Percentiles rank a stretch among this genome's conserved stretches.
Conservation (phyloP, 1,140 invertebrate genomes). For the Liolophura sinensis region DNA sequence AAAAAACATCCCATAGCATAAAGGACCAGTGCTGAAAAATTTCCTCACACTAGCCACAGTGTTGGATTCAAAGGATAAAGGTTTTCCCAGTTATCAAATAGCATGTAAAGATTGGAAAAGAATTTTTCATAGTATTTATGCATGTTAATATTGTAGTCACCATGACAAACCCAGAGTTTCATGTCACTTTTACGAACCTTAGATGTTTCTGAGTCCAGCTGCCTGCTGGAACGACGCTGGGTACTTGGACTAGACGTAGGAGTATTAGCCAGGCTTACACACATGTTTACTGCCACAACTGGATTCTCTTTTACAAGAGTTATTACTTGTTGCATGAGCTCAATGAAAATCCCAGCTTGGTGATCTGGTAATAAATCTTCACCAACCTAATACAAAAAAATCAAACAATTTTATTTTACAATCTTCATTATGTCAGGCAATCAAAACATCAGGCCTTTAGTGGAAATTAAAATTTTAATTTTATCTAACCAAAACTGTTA, state of each 20-base stretch:
- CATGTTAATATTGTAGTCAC: neutral
- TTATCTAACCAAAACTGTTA: too few relatives aligned
- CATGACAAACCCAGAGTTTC: constrained; percentile 31
- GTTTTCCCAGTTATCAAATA: neutral
- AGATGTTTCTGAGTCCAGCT: constrained; percentile 6
- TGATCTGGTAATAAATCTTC: constrained; percentile 81
- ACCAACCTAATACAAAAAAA: constrained; percentile 65
- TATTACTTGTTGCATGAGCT: constrained; percentile 84
- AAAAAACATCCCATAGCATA: neutral
- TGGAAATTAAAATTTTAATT: too few relatives aligned
- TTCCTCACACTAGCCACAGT: neutral
- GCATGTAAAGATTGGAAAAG: neutral
- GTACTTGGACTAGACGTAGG: constrained; percentile 39
- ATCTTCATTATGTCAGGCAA: too few relatives aligned
- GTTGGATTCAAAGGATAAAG: neutral
- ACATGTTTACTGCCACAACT: constrained; percentile 45
- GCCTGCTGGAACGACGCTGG: constrained; percentile 17
- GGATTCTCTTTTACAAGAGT: constrained; percentile 80
- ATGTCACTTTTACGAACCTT: constrained; percentile 15
- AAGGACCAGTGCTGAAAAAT: neutral
- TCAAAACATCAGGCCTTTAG: too few relatives aligned
- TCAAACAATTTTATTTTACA: too few relatives aligned
- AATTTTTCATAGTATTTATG: neutral
- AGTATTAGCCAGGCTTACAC: constrained; percentile 34
- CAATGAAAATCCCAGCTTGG: constrained; percentile 78